Conservation (phyloP, 1,140 invertebrate genomes). For the Theocolax elegans region DNA sequence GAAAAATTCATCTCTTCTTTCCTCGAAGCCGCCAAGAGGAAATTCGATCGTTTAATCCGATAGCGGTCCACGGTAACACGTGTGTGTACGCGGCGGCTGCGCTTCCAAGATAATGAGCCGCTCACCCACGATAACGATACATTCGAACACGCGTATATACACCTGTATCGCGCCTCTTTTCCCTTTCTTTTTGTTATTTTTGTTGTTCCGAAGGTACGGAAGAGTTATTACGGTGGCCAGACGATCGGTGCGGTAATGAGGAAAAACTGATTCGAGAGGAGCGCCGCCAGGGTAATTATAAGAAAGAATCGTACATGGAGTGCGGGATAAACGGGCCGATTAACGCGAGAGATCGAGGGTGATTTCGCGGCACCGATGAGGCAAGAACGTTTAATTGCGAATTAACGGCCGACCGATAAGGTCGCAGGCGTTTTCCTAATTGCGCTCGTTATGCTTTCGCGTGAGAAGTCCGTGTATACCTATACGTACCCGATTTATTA, state of each 20-base stretch:
- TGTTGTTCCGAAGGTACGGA: background rate
- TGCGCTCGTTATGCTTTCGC: slow-evolving; percentile 12
- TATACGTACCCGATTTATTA: background rate
- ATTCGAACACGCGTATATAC: background rate
- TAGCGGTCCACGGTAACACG: slow-evolving; percentile 12
- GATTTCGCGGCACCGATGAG: slow-evolving; percentile 17
- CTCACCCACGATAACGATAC: slow-evolving; percentile 9
- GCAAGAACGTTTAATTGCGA: slow-evolving; percentile 22
- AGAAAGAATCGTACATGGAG: background rate
- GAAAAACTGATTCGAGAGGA: background rate
- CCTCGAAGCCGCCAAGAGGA: background rate
- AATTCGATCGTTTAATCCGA: background rate
- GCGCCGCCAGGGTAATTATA: slow-evolving; percentile 14
- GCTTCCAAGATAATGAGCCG: too few species aligned
- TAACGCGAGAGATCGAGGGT: background rate
- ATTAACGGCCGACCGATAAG: slow-evolving; percentile 23
- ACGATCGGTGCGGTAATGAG: background rate
- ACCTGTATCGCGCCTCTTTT: background rate
- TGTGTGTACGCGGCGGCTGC: slow-evolving; percentile 15
- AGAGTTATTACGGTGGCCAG: background rate
- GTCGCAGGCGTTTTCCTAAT: slow-evolving; percentile 17
- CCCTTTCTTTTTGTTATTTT: too few species aligned
- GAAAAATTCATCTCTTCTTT: background rate
- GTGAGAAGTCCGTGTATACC: background rate
- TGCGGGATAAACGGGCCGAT: slow-evolving; percentile 15